Conservation (phyloP, 2,797 vertebrate species). For the Ctenosaura bakeri region DNA sequence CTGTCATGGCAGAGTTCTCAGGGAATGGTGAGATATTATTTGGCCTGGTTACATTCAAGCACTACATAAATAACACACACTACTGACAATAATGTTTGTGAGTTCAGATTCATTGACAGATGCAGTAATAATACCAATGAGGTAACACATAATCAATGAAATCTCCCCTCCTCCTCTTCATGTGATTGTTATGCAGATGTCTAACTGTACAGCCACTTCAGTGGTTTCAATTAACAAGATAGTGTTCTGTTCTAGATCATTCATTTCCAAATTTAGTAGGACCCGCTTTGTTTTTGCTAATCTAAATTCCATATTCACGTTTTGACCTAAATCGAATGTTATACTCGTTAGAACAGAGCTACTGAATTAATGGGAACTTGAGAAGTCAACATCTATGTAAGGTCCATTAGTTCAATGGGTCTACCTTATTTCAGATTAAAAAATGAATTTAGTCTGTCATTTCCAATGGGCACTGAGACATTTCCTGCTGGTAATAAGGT, state of each 20-base stretch:
- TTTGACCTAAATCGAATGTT: neutral
- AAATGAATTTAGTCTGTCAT: too few relatives aligned
- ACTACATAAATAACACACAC: neutral
- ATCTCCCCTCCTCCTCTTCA: neutral
- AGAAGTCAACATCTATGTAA: too few relatives aligned
- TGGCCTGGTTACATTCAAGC: neutral
- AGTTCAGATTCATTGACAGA: neutral
- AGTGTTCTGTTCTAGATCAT: neutral
- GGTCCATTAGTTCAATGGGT: too few relatives aligned
- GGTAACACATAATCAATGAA: neutral
- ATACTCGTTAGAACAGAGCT: too few relatives aligned
- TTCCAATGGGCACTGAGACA: neutral
- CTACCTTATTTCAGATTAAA: too few relatives aligned
- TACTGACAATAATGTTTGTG: neutral
- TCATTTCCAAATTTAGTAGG: neutral
- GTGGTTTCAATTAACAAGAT: neutral
- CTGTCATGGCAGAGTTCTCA: conserved; percentile 9
- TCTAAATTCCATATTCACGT: too few relatives aligned
- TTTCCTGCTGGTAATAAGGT: neutral
- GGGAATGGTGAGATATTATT: neutral
- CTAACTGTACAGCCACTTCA: neutral
- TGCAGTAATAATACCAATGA: neutral
- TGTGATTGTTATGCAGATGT: neutral
- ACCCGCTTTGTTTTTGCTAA: too few relatives aligned
- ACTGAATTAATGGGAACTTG: too few relatives aligned